Percentiles rank a stretch among this genome's conserved stretches.
phyloP scores from a whole-genome alignment of 2,797 vertebrate species.

The Cuniculus paca region DNA sequence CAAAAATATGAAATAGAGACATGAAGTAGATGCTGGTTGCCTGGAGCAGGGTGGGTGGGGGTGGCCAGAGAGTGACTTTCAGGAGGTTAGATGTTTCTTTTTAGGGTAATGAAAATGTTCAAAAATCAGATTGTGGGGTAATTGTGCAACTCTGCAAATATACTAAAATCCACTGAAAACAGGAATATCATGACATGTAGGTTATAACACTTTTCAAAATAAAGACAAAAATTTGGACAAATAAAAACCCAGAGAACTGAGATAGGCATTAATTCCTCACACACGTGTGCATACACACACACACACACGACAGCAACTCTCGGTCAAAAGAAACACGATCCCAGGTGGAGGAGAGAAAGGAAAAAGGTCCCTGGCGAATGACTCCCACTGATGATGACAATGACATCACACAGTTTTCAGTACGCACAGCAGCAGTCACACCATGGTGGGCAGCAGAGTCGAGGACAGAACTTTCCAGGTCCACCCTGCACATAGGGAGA shows the following conservation, averaged over 20 bases:
- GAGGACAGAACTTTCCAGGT: not conserved
- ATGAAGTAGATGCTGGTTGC: fast-evolving
- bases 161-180: not conserved
- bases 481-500: not conserved
- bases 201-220: not conserved
- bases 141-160: not conserved
- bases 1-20: not conserved
- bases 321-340: not conserved
- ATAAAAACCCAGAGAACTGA: not conserved
- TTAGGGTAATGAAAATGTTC: not conserved
- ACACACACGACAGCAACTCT: not conserved
- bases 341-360: not conserved
- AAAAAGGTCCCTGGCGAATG: not conserved
- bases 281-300: not conserved
- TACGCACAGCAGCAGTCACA: not conserved
- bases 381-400: not conserved
- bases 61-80: not conserved
- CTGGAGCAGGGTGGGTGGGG: too few relatives aligned
- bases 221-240: not conserved
- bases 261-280: not conserved
- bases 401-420: not conserved
- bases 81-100: not conserved
- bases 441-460: too few relatives aligned
- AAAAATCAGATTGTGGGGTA: not conserved
- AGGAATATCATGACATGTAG: not conserved